These are phyloP conservation scores for Scartelaos histophorus DNA, from an alignment of 2,113 vertebrate genomes.

Conservation along the genomic window DNA sequence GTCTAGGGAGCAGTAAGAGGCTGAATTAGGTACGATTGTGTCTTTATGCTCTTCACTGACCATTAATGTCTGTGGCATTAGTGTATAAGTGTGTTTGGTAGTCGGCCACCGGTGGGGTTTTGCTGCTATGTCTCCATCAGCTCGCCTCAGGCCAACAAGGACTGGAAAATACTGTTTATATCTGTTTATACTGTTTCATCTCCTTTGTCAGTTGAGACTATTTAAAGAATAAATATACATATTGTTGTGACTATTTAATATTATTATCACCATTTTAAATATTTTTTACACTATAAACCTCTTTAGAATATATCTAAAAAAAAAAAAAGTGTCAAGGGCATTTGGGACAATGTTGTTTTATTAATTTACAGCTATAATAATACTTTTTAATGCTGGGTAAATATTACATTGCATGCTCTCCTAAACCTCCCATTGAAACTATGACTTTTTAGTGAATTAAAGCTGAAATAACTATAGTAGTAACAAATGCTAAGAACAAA, in stretches of 20 bases:
- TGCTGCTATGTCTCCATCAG: not conserved
- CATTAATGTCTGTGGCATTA: not conserved
- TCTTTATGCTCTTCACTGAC: not conserved
- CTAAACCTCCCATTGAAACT: not conserved
- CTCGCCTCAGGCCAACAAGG: not conserved
- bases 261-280: too few relatives aligned
- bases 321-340: too few relatives aligned
- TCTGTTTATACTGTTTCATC: not conserved
- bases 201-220: not conserved
- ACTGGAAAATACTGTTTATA: not conserved
- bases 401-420: not conserved
- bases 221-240: too few relatives aligned
- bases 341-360: not conserved
- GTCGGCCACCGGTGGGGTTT: not conserved
- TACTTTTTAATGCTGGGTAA: not conserved
- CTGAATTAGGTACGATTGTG: not conserved
- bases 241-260: too few relatives aligned
- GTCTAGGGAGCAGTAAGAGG: not conserved
- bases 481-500: constrained; percentile 7
- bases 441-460: not conserved
- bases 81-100: not conserved
- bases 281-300: too few relatives aligned
- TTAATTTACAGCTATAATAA: not conserved
- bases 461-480: not conserved
- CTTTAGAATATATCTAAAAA: too few relatives aligned